Percentiles rank a stretch among this genome's conserved stretches.
Evolutionary conservation across 2,888 invertebrate species (phyloP).

Genomic region (Plebejus melissa): DNA sequence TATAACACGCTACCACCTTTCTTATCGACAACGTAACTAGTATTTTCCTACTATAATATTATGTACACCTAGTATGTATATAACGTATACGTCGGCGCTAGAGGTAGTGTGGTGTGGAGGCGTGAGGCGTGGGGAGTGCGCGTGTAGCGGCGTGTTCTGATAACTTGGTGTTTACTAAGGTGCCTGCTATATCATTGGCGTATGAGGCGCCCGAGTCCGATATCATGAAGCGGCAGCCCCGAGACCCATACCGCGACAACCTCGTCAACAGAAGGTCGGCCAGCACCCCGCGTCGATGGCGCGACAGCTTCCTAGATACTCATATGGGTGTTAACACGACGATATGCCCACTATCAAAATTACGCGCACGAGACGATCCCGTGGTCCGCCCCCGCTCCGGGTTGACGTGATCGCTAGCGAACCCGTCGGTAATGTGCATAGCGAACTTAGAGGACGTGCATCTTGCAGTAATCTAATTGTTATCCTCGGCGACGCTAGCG

Average conservation of each 20-base stretch:
- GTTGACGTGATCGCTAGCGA: conserved; percentile 1
- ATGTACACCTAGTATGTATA: conserved; percentile 49
- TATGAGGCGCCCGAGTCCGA: conserved; percentile 99
- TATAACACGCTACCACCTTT: conserved; percentile 64
- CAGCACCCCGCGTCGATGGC: conserved; percentile 45
- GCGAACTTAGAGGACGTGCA: background rate
- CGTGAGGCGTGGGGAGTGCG: conserved; percentile 47
- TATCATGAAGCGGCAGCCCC: conserved; percentile 99
- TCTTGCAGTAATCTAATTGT: background rate
- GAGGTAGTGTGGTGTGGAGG: conserved; percentile 49
- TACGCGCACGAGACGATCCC: conserved; percentile 35
- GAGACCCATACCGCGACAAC: conserved; percentile 98
- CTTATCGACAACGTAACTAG: conserved; percentile 59
- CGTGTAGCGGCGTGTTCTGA: conserved; percentile 60
- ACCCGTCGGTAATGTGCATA: background rate
- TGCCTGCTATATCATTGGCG: conserved; percentile 99
- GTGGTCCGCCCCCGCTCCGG: conserved; percentile 1
- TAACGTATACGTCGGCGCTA: conserved; percentile 39
- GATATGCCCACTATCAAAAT: conserved; percentile 55
- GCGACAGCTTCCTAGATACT: conserved; percentile 61
- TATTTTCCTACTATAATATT: conserved; percentile 46
- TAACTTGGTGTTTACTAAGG: conserved; percentile 84
- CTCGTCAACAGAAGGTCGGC: conserved; percentile 98
- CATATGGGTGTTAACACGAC: conserved; percentile 68
- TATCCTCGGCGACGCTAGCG: conserved; percentile 5